phyloP scores from a whole-genome alignment of 1,140 invertebrate species.

The Cardiocondyla obscurior region DNA sequence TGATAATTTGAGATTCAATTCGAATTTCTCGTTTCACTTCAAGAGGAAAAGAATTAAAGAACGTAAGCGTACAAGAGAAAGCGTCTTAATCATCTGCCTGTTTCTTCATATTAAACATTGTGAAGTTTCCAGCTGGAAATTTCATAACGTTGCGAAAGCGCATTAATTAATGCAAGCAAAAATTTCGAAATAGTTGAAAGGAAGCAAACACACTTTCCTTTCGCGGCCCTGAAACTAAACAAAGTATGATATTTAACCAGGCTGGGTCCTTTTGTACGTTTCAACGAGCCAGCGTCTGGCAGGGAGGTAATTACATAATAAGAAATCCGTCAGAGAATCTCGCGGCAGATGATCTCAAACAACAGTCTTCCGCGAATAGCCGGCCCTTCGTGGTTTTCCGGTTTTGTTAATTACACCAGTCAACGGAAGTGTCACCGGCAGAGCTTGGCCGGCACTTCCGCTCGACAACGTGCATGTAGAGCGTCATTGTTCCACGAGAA shows the following conservation, averaged over 20 bases:
- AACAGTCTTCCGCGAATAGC: conserved; percentile 29
- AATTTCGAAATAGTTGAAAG: background rate
- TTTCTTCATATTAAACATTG: conserved; percentile 35
- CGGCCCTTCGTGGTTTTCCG: conserved; percentile 31
- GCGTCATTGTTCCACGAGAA: conserved; percentile 49
- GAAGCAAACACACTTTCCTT: conserved; percentile 8
- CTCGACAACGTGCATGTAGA: conserved; percentile 39
- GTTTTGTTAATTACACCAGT: conserved; percentile 55
- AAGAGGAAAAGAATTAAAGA: background rate
- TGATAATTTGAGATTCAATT: background rate
- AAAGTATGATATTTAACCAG: conserved; percentile 33
- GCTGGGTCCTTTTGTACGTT: conserved; percentile 4
- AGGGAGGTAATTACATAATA: conserved; percentile 52
- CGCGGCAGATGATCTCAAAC: conserved; percentile 42
- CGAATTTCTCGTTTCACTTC: background rate
- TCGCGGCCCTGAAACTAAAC: conserved; percentile 34
- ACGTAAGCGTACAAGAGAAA: background rate
- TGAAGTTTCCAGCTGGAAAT: background rate
- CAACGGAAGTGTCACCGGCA: conserved; percentile 53
- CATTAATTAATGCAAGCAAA: conserved; percentile 12
- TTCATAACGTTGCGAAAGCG: background rate
- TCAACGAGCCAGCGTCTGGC: conserved; percentile 1
- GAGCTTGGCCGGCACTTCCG: conserved; percentile 45
- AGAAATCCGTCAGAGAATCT: conserved; percentile 50
- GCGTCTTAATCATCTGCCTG: background rate